Evolutionary conservation across 2,113 vertebrate genomes (phyloP), one percentile per base, ranked within the genome.

Genomic region (Propithecus coquereli): DNA sequence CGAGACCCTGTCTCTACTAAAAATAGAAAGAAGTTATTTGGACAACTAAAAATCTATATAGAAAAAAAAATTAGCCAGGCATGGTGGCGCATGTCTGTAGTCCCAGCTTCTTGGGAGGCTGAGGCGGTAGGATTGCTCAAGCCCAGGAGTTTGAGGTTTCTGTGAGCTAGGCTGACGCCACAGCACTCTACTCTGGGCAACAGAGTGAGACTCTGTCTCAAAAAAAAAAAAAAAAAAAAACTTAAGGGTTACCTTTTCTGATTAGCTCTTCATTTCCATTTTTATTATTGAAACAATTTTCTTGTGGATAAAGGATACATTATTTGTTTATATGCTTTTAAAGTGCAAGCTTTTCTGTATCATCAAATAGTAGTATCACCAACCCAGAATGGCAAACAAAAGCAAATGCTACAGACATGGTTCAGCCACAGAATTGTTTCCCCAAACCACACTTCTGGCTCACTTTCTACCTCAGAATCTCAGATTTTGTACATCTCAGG

Each of bases 211-310:
- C n/a, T n/a, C n/a, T n/a, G n/a, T n/a, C n/a, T n/a, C n/a, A n/a
- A n/a, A n/a, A n/a, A n/a, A n/a, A n/a, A n/a, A n/a, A n/a, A n/a
- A n/a, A n/a, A n/a, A n/a, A n/a, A n/a, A 57, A 71, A 91, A 61
- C 25, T 87, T 83, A n/a, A 2, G 59, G 50, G n/a, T 83, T 70
- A 63, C 54, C 59, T 92, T 71, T 87, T 96, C 59, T 94, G 65
- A 85, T 91, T 65, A 43, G 76, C 40, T 91, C 47, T 81, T 93
- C 30, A 25, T 88, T 86, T 94, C 77, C 87, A 63, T 68, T 90
- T 86, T 84, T 90, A 65, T 71, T 66, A 27, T 89, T 89, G 89
- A 45, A 91, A 68, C 25, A 17, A 5, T 71, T 94, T 87, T 77
- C 68, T 68, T 66, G 5, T 84, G 34, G 32, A 11, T 74, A 4